A percentile compares a stretch with the other conserved stretches of the same genome.
Evolutionary conservation across 2,113 vertebrate species (phyloP).

Genomic region (Festucalex cinctus): DNA sequence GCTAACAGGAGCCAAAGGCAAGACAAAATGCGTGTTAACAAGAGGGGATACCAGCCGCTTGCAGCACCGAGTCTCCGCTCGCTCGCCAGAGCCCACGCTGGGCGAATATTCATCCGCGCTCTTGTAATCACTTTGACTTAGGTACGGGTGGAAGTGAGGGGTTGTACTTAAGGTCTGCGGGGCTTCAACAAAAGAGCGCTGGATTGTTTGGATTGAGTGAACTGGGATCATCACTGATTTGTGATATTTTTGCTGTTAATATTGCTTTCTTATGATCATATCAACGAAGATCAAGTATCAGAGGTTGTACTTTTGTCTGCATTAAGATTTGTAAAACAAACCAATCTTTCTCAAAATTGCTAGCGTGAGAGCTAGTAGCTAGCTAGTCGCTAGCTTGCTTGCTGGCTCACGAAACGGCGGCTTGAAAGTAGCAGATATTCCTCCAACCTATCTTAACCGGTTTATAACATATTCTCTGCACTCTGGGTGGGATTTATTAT

Average conservation of each 20-base stretch:
- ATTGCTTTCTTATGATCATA: neutral
- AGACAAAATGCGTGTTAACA: slow-evolving; percentile 56
- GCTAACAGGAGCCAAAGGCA: slow-evolving; percentile 47
- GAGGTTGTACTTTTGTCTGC: neutral
- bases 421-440: too few species aligned
- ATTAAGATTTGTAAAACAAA: neutral
- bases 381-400: too few species aligned
- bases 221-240: slow-evolving; percentile 22
- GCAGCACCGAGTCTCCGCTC: slow-evolving; percentile 36
- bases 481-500: too few species aligned
- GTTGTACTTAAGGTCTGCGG: slow-evolving; percentile 53
- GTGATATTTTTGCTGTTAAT: too few species aligned
- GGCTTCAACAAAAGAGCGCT: slow-evolving; percentile 33
- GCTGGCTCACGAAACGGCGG: too few species aligned
- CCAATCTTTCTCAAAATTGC: too few species aligned
- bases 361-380: too few species aligned
- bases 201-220: slow-evolving; percentile 41
- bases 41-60: slow-evolving; percentile 43
- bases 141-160: slow-evolving; percentile 39
- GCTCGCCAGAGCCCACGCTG: slow-evolving; percentile 27
- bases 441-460: too few species aligned
- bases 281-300: neutral
- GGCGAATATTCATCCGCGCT: slow-evolving; percentile 50
- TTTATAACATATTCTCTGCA: too few species aligned
- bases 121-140: slow-evolving; percentile 58